Evolutionary conservation across 2,797 vertebrate genomes (phyloP).

Genomic region (Lacerta viridis): DNA sequence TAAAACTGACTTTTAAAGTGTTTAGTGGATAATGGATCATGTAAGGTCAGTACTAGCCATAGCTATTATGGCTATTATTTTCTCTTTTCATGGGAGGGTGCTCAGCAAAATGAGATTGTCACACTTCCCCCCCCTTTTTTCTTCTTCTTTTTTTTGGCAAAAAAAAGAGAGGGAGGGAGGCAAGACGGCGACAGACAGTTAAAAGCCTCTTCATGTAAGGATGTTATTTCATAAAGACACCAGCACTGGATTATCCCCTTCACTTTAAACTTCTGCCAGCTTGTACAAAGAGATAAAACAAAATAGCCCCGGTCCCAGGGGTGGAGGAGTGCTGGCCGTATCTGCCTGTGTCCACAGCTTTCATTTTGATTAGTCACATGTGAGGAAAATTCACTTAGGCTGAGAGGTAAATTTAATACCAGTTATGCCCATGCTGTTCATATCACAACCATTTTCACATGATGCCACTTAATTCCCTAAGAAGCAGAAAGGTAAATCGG

Average conservation of each 20-base stretch:
- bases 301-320: constrained; percentile 89
- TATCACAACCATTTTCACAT: constrained; percentile 95
- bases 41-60: constrained; percentile 84
- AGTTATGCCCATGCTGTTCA: constrained; percentile 97
- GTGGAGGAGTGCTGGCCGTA: constrained; percentile 84
- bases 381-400: constrained; percentile 95
- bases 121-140: constrained; percentile 77
- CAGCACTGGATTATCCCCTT: constrained; percentile 88
- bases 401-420: constrained; percentile 93
- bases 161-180: neutral
- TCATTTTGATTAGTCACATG: constrained; percentile 96
- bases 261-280: constrained; percentile 90
- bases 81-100: constrained; percentile 86
- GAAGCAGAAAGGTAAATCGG: constrained; percentile 92
- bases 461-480: constrained; percentile 97
- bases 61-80: constrained; percentile 84
- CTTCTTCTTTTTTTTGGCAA: constrained; percentile 45
- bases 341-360: constrained; percentile 93
- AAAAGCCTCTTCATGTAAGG: constrained; percentile 90
- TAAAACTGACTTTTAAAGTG: constrained; percentile 87
- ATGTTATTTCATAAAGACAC: constrained; percentile 91
- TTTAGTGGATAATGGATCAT: constrained; percentile 85
- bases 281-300: constrained; percentile 91
- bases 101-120: constrained; percentile 88
- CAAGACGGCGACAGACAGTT: constrained; percentile 87